Evolutionary conservation across 1,140 invertebrate genomes (phyloP).

Genomic region (Theocolax elegans): DNA sequence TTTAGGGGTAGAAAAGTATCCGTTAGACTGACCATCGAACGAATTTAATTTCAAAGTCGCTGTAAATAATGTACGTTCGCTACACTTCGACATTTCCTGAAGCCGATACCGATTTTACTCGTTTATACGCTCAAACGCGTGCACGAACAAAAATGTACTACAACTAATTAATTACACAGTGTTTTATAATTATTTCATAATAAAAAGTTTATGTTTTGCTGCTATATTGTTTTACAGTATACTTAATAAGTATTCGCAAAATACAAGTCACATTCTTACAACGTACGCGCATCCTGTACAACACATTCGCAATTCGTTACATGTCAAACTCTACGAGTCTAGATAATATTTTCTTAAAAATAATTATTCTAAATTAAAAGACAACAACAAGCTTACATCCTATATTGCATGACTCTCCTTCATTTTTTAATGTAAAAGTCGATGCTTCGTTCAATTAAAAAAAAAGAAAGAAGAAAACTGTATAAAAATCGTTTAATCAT

Average conservation of each 20-base stretch:
- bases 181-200: slow-evolving; percentile 33
- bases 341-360: slow-evolving; percentile 2
- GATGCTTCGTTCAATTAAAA: background rate
- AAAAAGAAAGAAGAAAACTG: no score
- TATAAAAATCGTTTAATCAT: no score
- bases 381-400: slow-evolving; percentile 12
- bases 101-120: slow-evolving; percentile 19
- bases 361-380: slow-evolving; percentile 11
- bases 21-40: no score
- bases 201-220: slow-evolving; percentile 35
- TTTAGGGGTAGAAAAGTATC: no score
- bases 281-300: slow-evolving; percentile 31
- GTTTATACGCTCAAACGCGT: slow-evolving; percentile 18
- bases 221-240: slow-evolving; percentile 25
- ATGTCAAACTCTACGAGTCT: slow-evolving; percentile 19
- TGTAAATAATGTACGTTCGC: no score
- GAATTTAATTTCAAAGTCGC: no score
- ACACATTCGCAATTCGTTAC: slow-evolving; percentile 26
- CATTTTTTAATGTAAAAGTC: slow-evolving; percentile 31
- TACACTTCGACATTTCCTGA: slow-evolving; percentile 6
- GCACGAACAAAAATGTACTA: slow-evolving; percentile 31
- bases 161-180: slow-evolving; percentile 32
- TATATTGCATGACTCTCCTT: slow-evolving; percentile 18
- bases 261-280: slow-evolving; percentile 6
- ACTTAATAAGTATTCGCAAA: slow-evolving; percentile 16